Conservation (phyloP, 1,140 invertebrate genomes). For the Yoshiicerus persimilis region DNA sequence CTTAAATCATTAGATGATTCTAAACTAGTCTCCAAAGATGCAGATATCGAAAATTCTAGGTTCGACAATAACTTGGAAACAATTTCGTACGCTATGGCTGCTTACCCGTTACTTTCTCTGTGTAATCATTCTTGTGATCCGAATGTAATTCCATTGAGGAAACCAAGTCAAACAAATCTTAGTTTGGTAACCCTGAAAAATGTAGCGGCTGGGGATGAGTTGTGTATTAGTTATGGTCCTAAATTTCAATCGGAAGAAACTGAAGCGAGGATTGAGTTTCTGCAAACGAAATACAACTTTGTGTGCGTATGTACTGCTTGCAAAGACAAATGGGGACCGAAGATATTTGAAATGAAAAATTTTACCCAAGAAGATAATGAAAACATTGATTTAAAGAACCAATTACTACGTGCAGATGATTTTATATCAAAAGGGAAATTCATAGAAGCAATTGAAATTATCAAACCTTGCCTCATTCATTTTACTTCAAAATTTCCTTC, state of each 20-base stretch:
- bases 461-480: background rate
- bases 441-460: background rate
- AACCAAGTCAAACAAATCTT: background rate
- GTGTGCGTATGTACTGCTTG: background rate
- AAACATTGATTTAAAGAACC: background rate
- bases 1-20: background rate
- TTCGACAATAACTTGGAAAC: background rate
- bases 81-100: constrained; percentile 22
- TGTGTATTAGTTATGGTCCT: background rate
- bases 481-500: background rate
- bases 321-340: background rate
- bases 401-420: background rate
- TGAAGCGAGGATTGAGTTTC: background rate
- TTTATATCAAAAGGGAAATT: background rate
- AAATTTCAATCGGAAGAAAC: background rate
- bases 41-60: background rate
- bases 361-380: background rate
- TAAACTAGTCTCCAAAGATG: background rate
- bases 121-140: constrained; percentile 40
- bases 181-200: background rate
- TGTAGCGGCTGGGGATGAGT: background rate
- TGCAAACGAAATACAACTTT: constrained; percentile 15
- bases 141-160: constrained; percentile 20
- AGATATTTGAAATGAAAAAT: background rate
- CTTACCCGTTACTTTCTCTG: constrained; percentile 5